A percentile compares a stretch with the other conserved stretches of the same genome.
phyloP scores from a whole-genome alignment of 1,140 invertebrate species.

The Charaxes varanes region DNA sequence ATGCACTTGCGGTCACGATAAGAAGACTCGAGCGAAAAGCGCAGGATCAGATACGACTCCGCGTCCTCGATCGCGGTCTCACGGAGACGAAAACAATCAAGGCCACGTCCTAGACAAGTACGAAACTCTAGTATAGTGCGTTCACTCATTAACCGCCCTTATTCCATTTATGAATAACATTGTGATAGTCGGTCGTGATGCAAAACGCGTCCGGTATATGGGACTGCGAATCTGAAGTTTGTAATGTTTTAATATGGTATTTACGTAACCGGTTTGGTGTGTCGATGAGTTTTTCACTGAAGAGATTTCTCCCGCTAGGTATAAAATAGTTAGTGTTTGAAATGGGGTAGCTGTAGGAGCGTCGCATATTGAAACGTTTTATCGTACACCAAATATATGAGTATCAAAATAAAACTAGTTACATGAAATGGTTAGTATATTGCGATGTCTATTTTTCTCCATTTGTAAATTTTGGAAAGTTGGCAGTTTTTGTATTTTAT shows the following conservation, averaged over 20 bases:
- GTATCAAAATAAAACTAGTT: slow-evolving; percentile 30
- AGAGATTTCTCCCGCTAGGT: slow-evolving; percentile 33
- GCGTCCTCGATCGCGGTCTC: slow-evolving; percentile 50
- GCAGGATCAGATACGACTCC: slow-evolving; percentile 26
- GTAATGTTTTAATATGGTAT: slow-evolving; percentile 17
- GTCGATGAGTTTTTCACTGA: slow-evolving; percentile 14
- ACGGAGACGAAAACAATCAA: slow-evolving; percentile 55
- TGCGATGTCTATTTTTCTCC: slow-evolving; percentile 30
- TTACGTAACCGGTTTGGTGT: slow-evolving; percentile 27
- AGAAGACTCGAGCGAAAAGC: slow-evolving; percentile 47
- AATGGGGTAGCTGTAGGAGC: slow-evolving; percentile 15
- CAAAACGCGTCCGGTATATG: slow-evolving; percentile 16
- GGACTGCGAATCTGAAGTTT: slow-evolving; percentile 2
- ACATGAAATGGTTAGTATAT: slow-evolving; percentile 32
- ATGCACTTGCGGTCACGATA: slow-evolving; percentile 64
- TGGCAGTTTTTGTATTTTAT: slow-evolving; percentile 31
- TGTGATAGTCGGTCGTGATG: slow-evolving; percentile 33
- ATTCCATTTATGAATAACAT: slow-evolving; percentile 32
- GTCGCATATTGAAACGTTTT: slow-evolving; percentile 23
- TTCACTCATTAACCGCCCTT: slow-evolving; percentile 17
- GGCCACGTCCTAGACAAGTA: slow-evolving; percentile 68
- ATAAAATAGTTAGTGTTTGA: slow-evolving; percentile 20
- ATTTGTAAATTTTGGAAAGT: slow-evolving; percentile 27
- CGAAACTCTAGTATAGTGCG: slow-evolving; percentile 65
- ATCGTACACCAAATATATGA: slow-evolving; percentile 49